These are phyloP conservation scores for Urosaurus nigricauda DNA, from an alignment of 2,797 vertebrate genomes.

Conservation along the genomic window DNA sequence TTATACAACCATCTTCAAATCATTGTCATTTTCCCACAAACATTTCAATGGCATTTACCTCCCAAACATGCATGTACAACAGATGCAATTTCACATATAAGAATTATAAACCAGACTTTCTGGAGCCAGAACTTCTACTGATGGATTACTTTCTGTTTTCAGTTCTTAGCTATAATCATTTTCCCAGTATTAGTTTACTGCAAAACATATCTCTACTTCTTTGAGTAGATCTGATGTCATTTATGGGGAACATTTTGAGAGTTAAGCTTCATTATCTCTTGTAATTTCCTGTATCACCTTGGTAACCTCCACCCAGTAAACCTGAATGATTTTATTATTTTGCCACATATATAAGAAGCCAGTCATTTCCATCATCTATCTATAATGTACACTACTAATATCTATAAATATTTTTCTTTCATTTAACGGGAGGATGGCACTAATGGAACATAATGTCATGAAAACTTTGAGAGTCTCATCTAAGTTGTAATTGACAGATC, in stretches of 20 bases:
- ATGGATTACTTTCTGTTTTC: not conserved
- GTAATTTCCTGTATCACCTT: not conserved
- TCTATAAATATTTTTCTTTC: not conserved
- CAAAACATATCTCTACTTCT: not conserved
- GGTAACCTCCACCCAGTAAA: not conserved
- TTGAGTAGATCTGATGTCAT: not conserved
- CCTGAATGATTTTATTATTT: not conserved
- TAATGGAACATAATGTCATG: not conserved
- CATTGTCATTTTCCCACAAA: not conserved
- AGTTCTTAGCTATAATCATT: conserved; percentile 11
- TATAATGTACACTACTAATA: not conserved
- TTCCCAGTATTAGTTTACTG: not conserved
- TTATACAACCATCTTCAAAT: not conserved
- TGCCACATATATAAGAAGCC: not conserved
- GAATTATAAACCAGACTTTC: conserved; percentile 7
- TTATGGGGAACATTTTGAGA: not conserved
- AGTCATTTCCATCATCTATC: not conserved
- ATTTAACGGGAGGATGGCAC: not conserved
- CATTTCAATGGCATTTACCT: not conserved
- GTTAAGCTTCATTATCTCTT: not conserved
- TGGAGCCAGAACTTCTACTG: not conserved
- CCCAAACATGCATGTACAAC: not conserved
- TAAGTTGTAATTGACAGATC: not conserved
- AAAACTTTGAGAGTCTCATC: not conserved
- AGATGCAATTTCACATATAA: conserved; percentile 8